Evolutionary conservation across 2,888 invertebrate species (phyloP).

Genomic region (Thereva nobilitata): DNA sequence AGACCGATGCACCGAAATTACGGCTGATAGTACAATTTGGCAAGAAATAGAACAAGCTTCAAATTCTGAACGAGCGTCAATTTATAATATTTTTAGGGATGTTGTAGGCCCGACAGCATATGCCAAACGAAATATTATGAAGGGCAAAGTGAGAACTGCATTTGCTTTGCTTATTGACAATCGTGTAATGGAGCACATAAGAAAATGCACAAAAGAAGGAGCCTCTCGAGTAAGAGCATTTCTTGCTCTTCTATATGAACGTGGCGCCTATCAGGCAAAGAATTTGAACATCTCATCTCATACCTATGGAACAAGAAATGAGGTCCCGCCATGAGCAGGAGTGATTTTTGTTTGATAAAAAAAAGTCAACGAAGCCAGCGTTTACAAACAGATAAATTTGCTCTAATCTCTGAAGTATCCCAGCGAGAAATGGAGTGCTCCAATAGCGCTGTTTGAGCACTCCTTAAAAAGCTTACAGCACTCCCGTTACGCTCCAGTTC

Average conservation of each 20-base stretch:
- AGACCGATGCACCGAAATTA: background rate
- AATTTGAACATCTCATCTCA: slow-evolving; percentile 10
- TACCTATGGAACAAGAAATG: slow-evolving; percentile 8
- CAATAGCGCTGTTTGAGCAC: no score
- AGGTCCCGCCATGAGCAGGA: slow-evolving; percentile 19
- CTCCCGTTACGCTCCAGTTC: no score
- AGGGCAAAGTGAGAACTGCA: slow-evolving; percentile 41
- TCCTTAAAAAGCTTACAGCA: no score
- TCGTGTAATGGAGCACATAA: slow-evolving; percentile 41
- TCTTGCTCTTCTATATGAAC: slow-evolving; percentile 5
- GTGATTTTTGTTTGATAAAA: slow-evolving; percentile 27
- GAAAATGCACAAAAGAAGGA: slow-evolving; percentile 43
- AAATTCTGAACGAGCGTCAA: slow-evolving; percentile 8
- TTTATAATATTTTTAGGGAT: slow-evolving; percentile 39
- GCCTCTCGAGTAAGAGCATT: slow-evolving; percentile 39
- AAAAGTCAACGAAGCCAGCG: slow-evolving; percentile 23
- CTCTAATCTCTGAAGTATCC: slow-evolving; percentile 8
- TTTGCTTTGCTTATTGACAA: slow-evolving; percentile 42
- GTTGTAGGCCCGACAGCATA: slow-evolving; percentile 41
- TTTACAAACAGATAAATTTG: slow-evolving; percentile 6
- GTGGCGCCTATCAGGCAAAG: background rate
- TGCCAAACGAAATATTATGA: slow-evolving; percentile 43
- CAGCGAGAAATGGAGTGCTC: no score
- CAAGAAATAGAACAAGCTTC: slow-evolving; percentile 5
- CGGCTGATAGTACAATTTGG: slow-evolving; percentile 1